Conservation (phyloP, 2,113 vertebrate species). For the Columba janthina region DNA sequence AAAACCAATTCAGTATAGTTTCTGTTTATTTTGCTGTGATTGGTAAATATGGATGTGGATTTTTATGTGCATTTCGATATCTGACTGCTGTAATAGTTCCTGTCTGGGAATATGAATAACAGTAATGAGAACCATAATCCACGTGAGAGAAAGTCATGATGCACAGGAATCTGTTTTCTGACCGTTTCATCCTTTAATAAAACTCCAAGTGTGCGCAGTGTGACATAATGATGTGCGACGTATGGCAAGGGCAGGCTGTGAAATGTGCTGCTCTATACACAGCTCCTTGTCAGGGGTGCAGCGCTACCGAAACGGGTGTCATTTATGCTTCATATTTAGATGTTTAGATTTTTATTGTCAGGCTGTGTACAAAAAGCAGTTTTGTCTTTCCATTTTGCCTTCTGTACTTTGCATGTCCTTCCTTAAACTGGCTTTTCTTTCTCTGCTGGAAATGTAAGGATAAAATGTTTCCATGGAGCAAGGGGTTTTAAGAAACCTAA, state of each 20-base stretch:
- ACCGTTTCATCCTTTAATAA: not conserved
- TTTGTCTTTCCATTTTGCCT: not conserved
- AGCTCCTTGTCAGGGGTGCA: not conserved
- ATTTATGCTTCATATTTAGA: not conserved
- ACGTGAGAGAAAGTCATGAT: not conserved
- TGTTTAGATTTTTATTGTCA: not conserved
- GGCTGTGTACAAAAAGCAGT: not conserved
- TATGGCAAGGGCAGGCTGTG: not conserved
- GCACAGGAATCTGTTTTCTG: not conserved
- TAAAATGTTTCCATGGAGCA: not conserved
- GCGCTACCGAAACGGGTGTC: not conserved
- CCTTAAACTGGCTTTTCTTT: not conserved
- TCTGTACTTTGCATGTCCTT: not conserved
- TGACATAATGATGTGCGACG: not conserved
- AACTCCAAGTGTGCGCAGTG: not conserved
- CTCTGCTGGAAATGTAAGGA: not conserved
- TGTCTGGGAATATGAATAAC: not conserved
- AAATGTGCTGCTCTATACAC: not conserved
- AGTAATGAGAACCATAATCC: not conserved
- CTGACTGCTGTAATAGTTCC: not conserved
- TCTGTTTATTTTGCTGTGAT: not conserved
- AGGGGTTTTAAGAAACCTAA: not conserved
- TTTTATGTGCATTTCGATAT: not conserved
- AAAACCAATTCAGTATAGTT: not conserved
- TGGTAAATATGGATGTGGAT: not conserved